Base-by-base conservation (phyloP, 2,888 invertebrate species). In the Meganola albula region DNA sequence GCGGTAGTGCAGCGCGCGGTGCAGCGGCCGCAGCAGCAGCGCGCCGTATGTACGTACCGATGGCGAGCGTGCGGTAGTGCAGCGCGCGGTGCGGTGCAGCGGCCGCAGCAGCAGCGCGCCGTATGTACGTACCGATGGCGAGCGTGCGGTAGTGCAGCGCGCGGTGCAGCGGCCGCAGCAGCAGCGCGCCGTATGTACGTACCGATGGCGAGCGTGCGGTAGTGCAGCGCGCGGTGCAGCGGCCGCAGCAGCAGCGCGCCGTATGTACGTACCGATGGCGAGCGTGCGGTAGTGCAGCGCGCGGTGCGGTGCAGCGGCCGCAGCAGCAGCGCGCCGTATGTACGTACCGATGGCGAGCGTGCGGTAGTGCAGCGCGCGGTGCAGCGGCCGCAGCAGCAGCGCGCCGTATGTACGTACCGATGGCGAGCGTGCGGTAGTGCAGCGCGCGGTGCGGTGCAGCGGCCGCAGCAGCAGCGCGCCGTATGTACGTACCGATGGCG, bases 21-120 rank as follows among this genome's bases (percentile, higher is more conserved):
- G 31, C 21, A 16, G 39, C 21, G 23, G 9, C 67, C 92, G 94
- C 23, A 91, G 74, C 53, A 91, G 89, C 57, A 93, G 93, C 68
- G 95, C 93, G 24, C 89, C 88, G 37, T 87, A 88, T n/a, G n/a
- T 53, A 90, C 89, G 60, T 91, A 91, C 96, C n/a, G 79, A n/a
- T 96, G 95, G 42, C 96, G 82, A 69, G 31, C 4, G 91, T 41
- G 95, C 77, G 58, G 95, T 86, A 51, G 89, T 86, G 16, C 69
- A 92, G 91, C 77, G 95, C 95, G 67, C 95, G 94, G 21, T 95
- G 67, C 95, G 94, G 21, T 95, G 93, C n/a, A 94, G 79, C 3
- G 96, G 95, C 69, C 95, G 94, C 38, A 96, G 78, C 12, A 95
- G 85, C 62, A 95, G 91, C 37, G 92, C 90, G 27, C 92, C 92